These are phyloP conservation scores for Chironex yamaguchii DNA, from an alignment of 30 jellyfish, hydroid and myxozoan genomes.

Conservation along the genomic window DNA sequence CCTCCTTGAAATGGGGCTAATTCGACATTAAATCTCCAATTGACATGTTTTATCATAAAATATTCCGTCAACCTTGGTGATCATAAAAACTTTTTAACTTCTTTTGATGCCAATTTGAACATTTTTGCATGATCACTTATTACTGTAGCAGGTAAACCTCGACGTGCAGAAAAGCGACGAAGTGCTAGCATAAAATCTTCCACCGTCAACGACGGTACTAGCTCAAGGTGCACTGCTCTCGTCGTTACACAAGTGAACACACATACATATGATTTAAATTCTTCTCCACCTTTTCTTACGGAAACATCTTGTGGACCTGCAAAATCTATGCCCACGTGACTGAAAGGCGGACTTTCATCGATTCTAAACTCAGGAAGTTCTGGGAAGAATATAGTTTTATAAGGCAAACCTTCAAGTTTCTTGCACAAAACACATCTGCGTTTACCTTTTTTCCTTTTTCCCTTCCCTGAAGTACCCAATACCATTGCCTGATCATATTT, in stretches of 20 bases:
- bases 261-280: conserved; percentile 49
- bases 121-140: conserved; percentile 54
- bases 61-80: conserved; percentile 23
- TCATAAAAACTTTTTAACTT: conserved; percentile 8
- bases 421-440: conserved; percentile 46
- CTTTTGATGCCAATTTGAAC: conserved; percentile 46
- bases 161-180: conserved; percentile 59
- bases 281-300: conserved; percentile 2
- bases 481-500: conserved; percentile 48
- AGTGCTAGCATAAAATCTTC: conserved; percentile 61
- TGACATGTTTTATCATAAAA: conserved; percentile 6
- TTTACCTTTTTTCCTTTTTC: conserved; percentile 41
- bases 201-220: conserved; percentile 39
- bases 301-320: conserved; percentile 49
- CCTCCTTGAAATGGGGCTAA: conserved; percentile 44
- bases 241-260: conserved; percentile 63
- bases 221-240: conserved; percentile 61
- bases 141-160: conserved; percentile 64
- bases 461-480: conserved; percentile 77
- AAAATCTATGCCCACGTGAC: conserved; percentile 59
- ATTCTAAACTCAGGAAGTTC: conserved; percentile 53
- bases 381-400: conserved; percentile 20
- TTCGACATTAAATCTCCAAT: conserved; percentile 19
- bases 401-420: conserved; percentile 63
- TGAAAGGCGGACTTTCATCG: conserved; percentile 63